phyloP scores from a whole-genome alignment of 2,113 vertebrate species.

The Numida meleagris region DNA sequence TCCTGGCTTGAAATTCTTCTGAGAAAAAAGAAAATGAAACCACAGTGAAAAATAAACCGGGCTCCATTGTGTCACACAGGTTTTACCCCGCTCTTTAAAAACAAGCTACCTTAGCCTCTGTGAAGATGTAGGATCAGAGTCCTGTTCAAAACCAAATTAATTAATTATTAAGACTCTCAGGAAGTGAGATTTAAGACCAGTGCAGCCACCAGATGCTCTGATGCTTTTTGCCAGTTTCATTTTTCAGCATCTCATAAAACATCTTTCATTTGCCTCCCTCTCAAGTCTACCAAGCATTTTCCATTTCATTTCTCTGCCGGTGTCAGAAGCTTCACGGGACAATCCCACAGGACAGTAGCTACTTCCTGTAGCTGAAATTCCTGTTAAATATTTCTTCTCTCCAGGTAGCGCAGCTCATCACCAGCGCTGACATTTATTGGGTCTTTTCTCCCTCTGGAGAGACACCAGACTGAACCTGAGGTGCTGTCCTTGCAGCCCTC shows the following conservation, averaged over 20 bases:
- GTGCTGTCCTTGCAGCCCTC: background rate
- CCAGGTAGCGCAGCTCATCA: background rate
- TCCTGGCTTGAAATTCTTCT: conserved; percentile 38
- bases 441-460: background rate
- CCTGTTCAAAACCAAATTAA: background rate
- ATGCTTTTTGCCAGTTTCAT: background rate
- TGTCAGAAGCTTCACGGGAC: background rate
- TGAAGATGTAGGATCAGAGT: background rate
- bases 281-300: background rate
- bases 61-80: background rate
- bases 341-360: background rate
- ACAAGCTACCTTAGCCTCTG: background rate
- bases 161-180: background rate
- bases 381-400: background rate
- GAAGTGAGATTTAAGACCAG: background rate
- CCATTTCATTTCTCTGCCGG: background rate
- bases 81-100: background rate
- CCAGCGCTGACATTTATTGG: rapidly evolving
- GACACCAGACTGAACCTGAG: background rate
- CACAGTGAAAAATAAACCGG: conserved; percentile 1
- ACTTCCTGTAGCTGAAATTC: background rate
- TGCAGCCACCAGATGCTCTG: background rate
- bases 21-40: conserved; percentile 61
- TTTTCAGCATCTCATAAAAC: background rate
- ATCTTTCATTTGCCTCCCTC: background rate